Evolutionary conservation across 2,113 vertebrate species (phyloP), one percentile per base, ranked within the genome.

Genomic region (Neopipo cinnamomea): DNA sequence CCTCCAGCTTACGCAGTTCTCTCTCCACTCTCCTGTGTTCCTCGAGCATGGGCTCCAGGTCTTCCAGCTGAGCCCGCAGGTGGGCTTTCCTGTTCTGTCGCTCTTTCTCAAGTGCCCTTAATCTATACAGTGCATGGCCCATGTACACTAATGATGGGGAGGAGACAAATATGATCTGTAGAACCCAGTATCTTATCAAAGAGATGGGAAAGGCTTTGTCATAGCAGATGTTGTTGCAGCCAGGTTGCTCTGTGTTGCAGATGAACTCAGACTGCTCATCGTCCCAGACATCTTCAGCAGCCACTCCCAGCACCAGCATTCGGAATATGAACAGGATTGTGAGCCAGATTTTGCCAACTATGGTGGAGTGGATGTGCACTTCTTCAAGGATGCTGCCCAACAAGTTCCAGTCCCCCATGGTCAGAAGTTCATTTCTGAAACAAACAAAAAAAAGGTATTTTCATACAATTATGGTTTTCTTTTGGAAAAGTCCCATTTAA

Each of bases 391-490:
- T 98, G 82, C 98, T 98, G 73, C 99, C 99, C 91, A 99, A 68
- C 95, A 99, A 96, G 88, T 99, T 99, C 99, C 99, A 99, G 72
- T 99, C 99, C 76, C 99, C 99, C 99, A 99, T 99, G 95, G 97
- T 98, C 96, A 98, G 92, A 97, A 86, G 97, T 88, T 98, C 98
- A 97, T 97, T 74, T 86, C 98, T 98, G 95, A 97, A 97, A 97
- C 37, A 66, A 14, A 63, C 12, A 88, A 90, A 39, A 72, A 15
- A 20, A 55, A 12, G 4, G 70, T 89, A 85, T 62, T 35, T 89
- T 28, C 47, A 17, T 33, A 16, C 6, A 37, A 1, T 6, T 31
- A 2, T 35, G 14, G 7, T 23, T 73, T 83, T 70, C 25, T 35
- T 72, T 62, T 71, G 17, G 50, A 83, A 92, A 70, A 21, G 4